Conservation (phyloP, 2,888 invertebrate genomes). For the Eurytoma adleriae region DNA sequence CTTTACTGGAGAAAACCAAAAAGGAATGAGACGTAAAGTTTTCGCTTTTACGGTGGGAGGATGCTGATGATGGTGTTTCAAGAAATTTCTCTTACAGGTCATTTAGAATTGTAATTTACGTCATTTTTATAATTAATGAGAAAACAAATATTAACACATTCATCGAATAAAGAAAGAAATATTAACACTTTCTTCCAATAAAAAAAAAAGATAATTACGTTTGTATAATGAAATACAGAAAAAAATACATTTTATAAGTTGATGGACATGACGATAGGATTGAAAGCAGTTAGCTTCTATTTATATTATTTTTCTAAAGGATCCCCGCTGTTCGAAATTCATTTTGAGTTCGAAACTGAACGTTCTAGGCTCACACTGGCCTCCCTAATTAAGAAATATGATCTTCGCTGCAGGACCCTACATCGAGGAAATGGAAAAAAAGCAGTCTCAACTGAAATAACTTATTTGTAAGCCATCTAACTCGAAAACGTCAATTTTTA, state of each 20-base stretch:
- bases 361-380: constrained; percentile 26
- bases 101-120: too few species aligned
- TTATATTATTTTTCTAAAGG: not conserved
- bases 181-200: too few species aligned
- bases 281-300: too few species aligned
- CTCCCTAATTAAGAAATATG: constrained; percentile 52
- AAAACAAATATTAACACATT: too few species aligned
- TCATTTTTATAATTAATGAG: too few species aligned
- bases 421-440: constrained; percentile 40
- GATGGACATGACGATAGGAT: too few species aligned
- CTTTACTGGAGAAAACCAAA: not conserved
- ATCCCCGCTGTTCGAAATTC: constrained; percentile 39
- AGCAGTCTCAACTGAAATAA: constrained; percentile 1
- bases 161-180: too few species aligned
- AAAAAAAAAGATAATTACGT: too few species aligned
- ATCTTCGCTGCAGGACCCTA: constrained; percentile 40
- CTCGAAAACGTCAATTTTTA: constrained; percentile 13
- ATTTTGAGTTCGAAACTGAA: constrained; percentile 11
- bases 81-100: too few species aligned
- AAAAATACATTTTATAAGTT: too few species aligned
- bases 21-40: not conserved
- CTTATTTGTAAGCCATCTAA: constrained; percentile 4
- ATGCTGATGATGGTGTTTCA: not conserved
- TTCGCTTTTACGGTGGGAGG: not conserved
- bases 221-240: too few species aligned